Percentiles rank a stretch among this genome's conserved stretches.
Conservation (phyloP, 2,888 invertebrate species). For the Eupsilia transversa region DNA sequence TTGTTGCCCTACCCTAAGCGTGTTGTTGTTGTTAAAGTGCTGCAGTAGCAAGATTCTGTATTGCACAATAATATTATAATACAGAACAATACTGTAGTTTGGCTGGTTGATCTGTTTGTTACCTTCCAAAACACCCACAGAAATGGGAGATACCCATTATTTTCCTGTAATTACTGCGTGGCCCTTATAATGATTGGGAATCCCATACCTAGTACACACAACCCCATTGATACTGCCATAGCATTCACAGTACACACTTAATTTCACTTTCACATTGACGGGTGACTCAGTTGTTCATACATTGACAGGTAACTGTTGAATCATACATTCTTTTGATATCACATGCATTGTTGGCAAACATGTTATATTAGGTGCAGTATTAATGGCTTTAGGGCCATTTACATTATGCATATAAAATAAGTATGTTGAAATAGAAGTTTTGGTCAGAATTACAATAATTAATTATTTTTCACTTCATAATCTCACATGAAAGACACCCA, state of each 20-base stretch:
- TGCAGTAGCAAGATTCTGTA: too few relatives aligned
- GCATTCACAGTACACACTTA: slow-evolving; percentile 45
- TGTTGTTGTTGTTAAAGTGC: too few relatives aligned
- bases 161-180: slow-evolving; percentile 6
- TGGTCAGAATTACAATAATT: neutral
- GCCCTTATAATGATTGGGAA: neutral
- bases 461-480: neutral
- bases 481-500: neutral
- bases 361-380: slow-evolving; percentile 33
- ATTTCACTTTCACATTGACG: slow-evolving; percentile 58
- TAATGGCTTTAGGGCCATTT: slow-evolving; percentile 17
- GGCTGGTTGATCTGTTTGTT: neutral
- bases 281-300: too few relatives aligned
- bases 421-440: slow-evolving; percentile 13
- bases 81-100: neutral
- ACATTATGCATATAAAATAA: slow-evolving; percentile 6
- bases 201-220: neutral
- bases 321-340: slow-evolving; percentile 32
- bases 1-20: too few relatives aligned
- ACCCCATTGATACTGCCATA: neutral
- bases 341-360: slow-evolving; percentile 42
- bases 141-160: neutral
- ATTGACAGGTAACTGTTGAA: slow-evolving; percentile 26
- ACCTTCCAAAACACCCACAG: neutral
- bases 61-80: neutral